phyloP scores from a whole-genome alignment of 2,113 vertebrate species.

The Aegotheles bennettii region DNA sequence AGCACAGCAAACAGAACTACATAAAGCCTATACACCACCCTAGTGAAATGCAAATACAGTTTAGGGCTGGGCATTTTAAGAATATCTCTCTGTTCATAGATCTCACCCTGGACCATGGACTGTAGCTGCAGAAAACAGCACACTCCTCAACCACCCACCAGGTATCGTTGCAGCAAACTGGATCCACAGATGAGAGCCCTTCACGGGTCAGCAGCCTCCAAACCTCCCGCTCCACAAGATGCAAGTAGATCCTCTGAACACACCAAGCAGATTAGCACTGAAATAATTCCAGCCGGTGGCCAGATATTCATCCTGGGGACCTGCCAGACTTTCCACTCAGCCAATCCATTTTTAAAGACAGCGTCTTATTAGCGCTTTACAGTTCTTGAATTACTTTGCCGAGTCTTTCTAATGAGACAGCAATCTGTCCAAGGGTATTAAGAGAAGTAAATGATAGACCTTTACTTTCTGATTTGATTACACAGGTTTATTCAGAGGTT shows the following conservation, averaged over 20 bases:
- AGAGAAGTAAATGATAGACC: conserved; percentile 19
- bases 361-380: conserved; percentile 10
- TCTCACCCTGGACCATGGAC: not conserved
- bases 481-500: conserved; percentile 26
- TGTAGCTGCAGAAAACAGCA: not conserved
- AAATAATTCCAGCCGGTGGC: conserved; percentile 31
- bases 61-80: not conserved
- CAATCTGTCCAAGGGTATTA: conserved; percentile 24
- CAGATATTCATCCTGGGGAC: conserved; percentile 23
- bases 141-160: not conserved
- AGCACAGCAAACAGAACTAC: not conserved
- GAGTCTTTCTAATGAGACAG: conserved; percentile 41
- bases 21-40: not conserved
- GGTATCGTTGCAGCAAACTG: not conserved
- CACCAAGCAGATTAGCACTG: conserved; percentile 2
- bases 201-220: conserved; percentile 6
- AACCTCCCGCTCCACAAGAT: not conserved
- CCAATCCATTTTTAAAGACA: conserved; percentile 55
- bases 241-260: conserved; percentile 1
- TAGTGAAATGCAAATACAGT: not conserved
- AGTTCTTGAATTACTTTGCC: conserved; percentile 18
- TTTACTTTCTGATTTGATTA: conserved; percentile 11
- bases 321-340: conserved; percentile 25
- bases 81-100: not conserved
- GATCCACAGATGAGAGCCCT: not conserved